Evolutionary conservation across 2,797 vertebrate species (phyloP).

Genomic region (Prionace glauca): DNA sequence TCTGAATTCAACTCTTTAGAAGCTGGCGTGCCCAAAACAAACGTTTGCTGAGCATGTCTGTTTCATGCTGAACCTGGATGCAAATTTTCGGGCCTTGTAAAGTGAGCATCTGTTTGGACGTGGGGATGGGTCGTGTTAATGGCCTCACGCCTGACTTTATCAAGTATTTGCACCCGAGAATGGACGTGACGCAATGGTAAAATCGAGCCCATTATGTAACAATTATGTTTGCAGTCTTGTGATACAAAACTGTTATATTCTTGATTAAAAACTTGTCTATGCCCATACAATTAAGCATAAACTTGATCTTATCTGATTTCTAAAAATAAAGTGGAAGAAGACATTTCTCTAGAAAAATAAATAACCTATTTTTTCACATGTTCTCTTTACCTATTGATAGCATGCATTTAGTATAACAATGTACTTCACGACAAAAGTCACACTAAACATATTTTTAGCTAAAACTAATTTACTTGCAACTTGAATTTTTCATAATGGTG

Average conservation of each 20-base stretch:
- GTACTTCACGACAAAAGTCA: neutral
- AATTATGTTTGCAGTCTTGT: neutral
- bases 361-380: neutral
- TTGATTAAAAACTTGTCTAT: neutral
- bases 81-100: too few relatives aligned
- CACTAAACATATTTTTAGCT: neutral
- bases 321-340: neutral
- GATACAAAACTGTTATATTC: neutral
- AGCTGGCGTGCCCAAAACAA: too few relatives aligned
- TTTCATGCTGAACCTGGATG: too few relatives aligned
- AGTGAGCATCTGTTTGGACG: too few relatives aligned
- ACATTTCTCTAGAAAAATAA: neutral
- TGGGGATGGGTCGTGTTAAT: too few relatives aligned
- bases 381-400: neutral
- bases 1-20: too few relatives aligned
- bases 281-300: neutral
- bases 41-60: too few relatives aligned
- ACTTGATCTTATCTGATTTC: neutral
- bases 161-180: too few relatives aligned
- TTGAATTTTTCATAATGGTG: neutral
- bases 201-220: neutral
- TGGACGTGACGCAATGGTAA: too few relatives aligned
- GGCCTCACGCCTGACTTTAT: too few relatives aligned
- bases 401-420: neutral
- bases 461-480: neutral